These are phyloP conservation scores for Origma solitaria DNA, from an alignment of 2,113 vertebrate genomes.

Conservation along the genomic window DNA sequence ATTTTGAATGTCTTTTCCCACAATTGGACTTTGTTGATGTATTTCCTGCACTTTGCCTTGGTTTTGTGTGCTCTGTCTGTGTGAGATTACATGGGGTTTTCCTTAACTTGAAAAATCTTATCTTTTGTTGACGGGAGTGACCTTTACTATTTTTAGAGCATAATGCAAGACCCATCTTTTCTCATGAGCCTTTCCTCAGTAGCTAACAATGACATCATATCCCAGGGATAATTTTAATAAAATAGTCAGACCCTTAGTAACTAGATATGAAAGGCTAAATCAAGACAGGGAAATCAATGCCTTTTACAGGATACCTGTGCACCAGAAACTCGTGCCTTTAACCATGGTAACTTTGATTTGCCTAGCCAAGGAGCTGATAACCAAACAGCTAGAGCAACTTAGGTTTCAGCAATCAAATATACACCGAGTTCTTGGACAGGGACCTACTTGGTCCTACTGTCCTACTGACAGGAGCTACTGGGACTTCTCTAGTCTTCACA, in stretches of 20 bases:
- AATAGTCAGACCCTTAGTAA: neutral
- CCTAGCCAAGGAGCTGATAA: neutral
- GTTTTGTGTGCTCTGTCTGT: neutral
- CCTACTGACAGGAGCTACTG: too few species aligned
- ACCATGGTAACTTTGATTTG: neutral
- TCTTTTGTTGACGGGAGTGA: conserved; percentile 26
- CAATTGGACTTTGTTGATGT: neutral
- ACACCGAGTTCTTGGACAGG: neutral
- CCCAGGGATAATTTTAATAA: neutral
- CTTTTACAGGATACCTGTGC: neutral
- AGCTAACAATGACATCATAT: conserved; percentile 18
- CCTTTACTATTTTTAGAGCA: conserved; percentile 29
- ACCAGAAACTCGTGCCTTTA: neutral
- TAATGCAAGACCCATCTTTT: conserved; percentile 29
- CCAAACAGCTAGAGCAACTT: neutral
- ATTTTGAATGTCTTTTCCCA: neutral
- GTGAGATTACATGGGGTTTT: neutral
- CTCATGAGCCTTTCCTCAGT: neutral
- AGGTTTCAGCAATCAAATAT: neutral
- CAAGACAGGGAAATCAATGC: neutral
- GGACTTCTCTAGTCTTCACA: neutral
- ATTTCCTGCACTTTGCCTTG: neutral
- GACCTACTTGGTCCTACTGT: too few species aligned
- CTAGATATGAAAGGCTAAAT: neutral
- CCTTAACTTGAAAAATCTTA: conserved; percentile 20